These are phyloP conservation scores for Norana najaformis DNA, from an alignment of 2,888 invertebrate genomes.

Conservation along the genomic window DNA sequence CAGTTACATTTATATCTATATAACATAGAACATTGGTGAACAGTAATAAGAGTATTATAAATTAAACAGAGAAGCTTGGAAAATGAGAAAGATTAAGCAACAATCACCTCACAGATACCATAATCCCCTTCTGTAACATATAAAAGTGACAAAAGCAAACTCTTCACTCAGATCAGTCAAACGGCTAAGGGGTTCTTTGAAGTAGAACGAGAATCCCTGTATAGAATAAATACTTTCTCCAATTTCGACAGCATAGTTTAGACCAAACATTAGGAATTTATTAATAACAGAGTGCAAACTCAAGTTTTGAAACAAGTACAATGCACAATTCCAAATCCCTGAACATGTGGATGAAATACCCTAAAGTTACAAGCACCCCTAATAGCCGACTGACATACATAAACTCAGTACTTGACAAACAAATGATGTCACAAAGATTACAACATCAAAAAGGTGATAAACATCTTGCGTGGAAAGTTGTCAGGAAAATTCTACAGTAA, in stretches of 20 bases:
- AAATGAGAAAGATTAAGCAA: slow-evolving; percentile 6
- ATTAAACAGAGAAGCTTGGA: not conserved
- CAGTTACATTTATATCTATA: not conserved
- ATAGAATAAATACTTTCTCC: not conserved
- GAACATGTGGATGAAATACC: not conserved
- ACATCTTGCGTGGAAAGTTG: slow-evolving; percentile 21
- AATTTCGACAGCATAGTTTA: not conserved
- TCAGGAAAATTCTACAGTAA: slow-evolving; percentile 16
- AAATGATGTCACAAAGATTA: slow-evolving; percentile 19
- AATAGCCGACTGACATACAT: not conserved
- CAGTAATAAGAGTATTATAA: not conserved
- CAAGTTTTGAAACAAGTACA: not conserved
- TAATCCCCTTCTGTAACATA: slow-evolving; percentile 10
- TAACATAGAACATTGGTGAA: not conserved
- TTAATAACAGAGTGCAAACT: too few species aligned
- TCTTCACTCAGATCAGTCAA: not conserved
- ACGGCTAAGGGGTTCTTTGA: slow-evolving; percentile 5
- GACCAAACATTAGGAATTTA: slow-evolving; percentile 10
- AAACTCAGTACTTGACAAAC: slow-evolving; percentile 2
- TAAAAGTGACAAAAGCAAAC: not conserved
- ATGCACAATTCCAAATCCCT: not conserved
- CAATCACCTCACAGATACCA: slow-evolving; percentile 10
- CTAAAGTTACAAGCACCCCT: not conserved
- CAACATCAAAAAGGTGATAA: slow-evolving; percentile 22
- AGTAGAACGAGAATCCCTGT: not conserved